Conservation (phyloP, 2,888 invertebrate species). For the Epistrophe eligans region DNA sequence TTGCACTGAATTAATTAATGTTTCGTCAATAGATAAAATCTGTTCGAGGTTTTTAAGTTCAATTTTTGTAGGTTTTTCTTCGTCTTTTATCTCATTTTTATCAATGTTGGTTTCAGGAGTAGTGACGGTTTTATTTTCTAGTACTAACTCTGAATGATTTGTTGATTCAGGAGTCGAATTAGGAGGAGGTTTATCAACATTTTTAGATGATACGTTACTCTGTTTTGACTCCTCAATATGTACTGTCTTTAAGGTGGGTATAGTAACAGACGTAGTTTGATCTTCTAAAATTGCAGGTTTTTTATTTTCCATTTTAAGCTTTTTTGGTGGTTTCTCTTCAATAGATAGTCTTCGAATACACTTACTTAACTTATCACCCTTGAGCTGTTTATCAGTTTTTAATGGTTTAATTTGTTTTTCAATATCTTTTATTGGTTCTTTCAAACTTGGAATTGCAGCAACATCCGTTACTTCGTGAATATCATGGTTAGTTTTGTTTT, state of each 20-base stretch:
- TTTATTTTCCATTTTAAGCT: constrained; percentile 5
- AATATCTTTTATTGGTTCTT: not conserved
- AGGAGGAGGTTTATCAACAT: not conserved
- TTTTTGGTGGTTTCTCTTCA: constrained; percentile 32
- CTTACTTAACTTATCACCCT: not conserved
- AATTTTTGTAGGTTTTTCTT: not conserved
- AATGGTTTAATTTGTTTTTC: not conserved
- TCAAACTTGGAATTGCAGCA: not conserved
- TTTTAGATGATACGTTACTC: not conserved
- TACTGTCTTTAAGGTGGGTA: not conserved
- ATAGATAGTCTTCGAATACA: constrained; percentile 29
- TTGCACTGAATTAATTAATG: not conserved
- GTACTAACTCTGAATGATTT: not conserved
- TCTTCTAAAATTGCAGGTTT: not conserved
- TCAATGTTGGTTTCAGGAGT: not conserved
- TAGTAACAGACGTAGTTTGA: not conserved
- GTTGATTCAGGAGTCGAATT: not conserved
- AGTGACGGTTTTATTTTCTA: not conserved
- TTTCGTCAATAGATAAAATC: not conserved
- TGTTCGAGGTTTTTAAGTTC: not conserved
- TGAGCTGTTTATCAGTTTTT: not conserved
- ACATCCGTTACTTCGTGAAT: not conserved
- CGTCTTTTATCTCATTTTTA: not conserved
- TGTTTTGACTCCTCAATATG: not conserved
- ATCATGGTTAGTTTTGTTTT: not conserved